phyloP scores from a whole-genome alignment of 2,888 invertebrate species.

The Ommatoiulus sabulosus region DNA sequence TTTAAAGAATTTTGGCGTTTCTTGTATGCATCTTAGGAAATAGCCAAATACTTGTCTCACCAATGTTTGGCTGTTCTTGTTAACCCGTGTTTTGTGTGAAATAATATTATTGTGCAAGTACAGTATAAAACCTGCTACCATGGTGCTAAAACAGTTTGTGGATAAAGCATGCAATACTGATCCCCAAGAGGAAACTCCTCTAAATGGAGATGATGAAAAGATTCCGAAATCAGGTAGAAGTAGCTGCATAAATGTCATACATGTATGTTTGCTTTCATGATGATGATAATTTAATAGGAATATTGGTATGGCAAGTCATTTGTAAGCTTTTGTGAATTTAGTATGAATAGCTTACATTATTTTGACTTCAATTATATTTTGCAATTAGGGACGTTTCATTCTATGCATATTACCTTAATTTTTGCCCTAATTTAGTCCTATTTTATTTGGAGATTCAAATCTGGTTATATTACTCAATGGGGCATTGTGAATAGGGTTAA shows the following conservation, averaged over 20 bases:
- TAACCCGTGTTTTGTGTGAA: background rate
- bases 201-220: slow-evolving; percentile 47
- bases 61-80: background rate
- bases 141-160: slow-evolving; percentile 44
- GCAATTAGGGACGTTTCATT: no score
- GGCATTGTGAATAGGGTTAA: no score
- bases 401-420: no score
- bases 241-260: background rate
- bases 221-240: background rate
- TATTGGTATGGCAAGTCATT: no score
- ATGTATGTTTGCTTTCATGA: background rate
- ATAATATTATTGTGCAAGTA: background rate
- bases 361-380: no score
- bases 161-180: slow-evolving; percentile 49
- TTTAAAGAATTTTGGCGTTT: background rate
- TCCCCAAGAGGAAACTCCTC: slow-evolving; percentile 2
- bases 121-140: background rate
- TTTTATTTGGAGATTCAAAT: no score
- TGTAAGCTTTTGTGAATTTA: no score
- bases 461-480: no score
- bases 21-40: background rate
- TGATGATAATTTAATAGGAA: background rate
- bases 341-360: no score
- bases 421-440: no score
- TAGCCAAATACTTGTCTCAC: background rate